Base-by-base conservation (phyloP, 2,113 vertebrate species). In the Lepus americanus region DNA sequence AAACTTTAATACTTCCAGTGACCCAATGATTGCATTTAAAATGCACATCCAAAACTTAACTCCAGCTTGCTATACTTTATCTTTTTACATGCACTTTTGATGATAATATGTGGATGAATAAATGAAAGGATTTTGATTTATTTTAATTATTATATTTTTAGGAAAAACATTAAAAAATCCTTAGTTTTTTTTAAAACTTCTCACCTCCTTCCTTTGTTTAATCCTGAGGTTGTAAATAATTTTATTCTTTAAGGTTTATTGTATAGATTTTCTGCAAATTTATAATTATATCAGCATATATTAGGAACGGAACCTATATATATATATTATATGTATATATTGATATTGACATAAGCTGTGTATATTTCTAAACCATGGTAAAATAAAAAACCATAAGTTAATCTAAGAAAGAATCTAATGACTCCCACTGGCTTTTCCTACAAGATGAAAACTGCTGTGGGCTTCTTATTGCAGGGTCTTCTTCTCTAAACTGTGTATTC, bases 1-100 rank as follows among this genome's bases (percentile, higher is more conserved):
- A 87, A 93, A 49, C 61, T 64, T 83, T 92, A 80, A 90, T 78
- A 77, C 3, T 84, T 92, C 19, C 44, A 93, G 5, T 73, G 1
- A 89, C 83, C 33, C 33, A 93, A 12, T 76, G 17, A 31, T 92
- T 91, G 29, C 73, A 89, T 84, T 80, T 73, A 44, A 55, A 31
- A 78, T 89, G 8, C 1, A 25, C 1, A 49, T 55, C 22, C 78
- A 85, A 79, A 93, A 29, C 25, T 53, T 66, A 17, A 93, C 63
- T 20, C 20, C 1, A 80, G 79, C 74, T 85, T 93, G 6, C 49
- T 89, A 51, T 39, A 14, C 0, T 89, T 90, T 10, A 6, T 87
- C 53, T 81, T 83, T 66, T 84, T 87, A 9, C 53, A 59, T 70
- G 39, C 3, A 66, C 16, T 92, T 95, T 74, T 12, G 20, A 61